Percentiles rank a stretch among this genome's conserved stretches.
Evolutionary conservation across 2,113 vertebrate species (phyloP).

Genomic region (Gymnorhina tibicen): DNA sequence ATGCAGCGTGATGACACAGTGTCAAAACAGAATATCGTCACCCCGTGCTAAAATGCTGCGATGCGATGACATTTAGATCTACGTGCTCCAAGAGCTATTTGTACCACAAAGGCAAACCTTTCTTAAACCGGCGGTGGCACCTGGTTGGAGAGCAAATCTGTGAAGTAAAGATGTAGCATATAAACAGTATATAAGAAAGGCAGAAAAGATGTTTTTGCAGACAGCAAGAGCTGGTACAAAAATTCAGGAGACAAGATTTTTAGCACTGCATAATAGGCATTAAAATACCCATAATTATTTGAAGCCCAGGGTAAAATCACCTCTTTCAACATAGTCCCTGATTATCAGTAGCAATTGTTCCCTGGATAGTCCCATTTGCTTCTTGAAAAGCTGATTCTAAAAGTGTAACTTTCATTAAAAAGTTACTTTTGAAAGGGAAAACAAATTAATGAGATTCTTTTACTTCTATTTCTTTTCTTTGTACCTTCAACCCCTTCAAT

Average conservation of each 20-base stretch:
- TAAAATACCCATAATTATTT: neutral
- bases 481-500: neutral
- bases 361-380: neutral
- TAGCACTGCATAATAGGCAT: neutral
- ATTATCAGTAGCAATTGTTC: neutral
- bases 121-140: neutral
- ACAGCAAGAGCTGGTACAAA: neutral
- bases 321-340: neutral
- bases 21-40: slow-evolving; percentile 54
- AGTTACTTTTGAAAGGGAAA: neutral
- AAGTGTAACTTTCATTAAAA: neutral
- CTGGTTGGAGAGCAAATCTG: neutral
- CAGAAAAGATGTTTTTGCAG: neutral
- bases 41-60: neutral
- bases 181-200: neutral
- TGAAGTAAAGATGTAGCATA: neutral
- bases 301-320: neutral
- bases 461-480: neutral
- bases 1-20: slow-evolving; percentile 13
- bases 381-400: neutral
- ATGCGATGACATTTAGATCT: slow-evolving; percentile 2
- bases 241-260: neutral
- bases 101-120: neutral
- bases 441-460: fast-evolving
- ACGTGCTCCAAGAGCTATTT: neutral